Conservation (phyloP, 2,113 vertebrate species). For the Mesembrinibis cayennensis region DNA sequence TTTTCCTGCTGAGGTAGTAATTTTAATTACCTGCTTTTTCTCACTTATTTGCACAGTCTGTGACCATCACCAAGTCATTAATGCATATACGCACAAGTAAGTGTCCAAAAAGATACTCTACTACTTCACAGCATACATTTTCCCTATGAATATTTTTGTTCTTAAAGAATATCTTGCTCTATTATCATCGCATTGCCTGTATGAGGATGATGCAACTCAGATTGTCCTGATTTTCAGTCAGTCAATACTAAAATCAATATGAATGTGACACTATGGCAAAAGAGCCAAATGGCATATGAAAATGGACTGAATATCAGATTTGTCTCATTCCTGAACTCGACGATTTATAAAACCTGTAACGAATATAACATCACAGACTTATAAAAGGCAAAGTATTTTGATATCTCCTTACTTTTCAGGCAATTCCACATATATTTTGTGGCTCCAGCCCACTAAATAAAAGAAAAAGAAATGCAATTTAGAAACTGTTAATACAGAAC, state of each 20-base stretch:
- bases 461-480: background rate
- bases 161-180: background rate
- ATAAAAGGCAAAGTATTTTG: background rate
- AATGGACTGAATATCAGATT: background rate
- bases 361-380: background rate
- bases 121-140: background rate
- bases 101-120: background rate
- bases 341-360: background rate
- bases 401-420: fast-evolving
- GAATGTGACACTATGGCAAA: background rate
- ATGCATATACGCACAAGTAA: background rate
- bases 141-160: background rate
- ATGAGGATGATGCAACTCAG: background rate
- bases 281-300: background rate
- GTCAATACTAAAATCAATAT: background rate
- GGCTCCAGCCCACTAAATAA: background rate
- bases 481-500: background rate
- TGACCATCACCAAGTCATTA: background rate
- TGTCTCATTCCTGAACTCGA: background rate
- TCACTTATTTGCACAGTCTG: background rate
- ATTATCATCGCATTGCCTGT: background rate
- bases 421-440: background rate
- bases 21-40: background rate
- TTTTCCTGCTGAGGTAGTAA: background rate
- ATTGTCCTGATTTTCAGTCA: background rate